These are phyloP conservation scores for Coranthus polyacanthus DNA, from an alignment of 2,797 vertebrate species.

Conservation along the genomic window DNA sequence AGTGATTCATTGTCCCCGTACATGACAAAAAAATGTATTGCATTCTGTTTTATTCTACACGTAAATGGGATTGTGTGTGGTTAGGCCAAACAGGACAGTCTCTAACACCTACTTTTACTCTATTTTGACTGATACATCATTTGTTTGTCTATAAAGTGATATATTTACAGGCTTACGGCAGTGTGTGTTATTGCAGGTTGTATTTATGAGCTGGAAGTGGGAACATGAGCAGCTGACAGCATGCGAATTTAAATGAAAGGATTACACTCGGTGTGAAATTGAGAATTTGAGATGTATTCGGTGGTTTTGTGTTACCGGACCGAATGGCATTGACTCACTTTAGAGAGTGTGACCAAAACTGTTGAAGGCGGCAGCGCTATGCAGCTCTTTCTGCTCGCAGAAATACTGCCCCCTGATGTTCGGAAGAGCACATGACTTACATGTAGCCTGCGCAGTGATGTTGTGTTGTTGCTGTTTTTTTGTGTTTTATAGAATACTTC, in stretches of 20 bases:
- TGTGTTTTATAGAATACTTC: no score
- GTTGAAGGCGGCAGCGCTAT: constrained; percentile 43
- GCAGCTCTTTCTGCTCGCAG: constrained; percentile 9
- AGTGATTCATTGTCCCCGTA: background rate
- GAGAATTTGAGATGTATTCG: constrained; percentile 6
- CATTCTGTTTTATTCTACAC: background rate
- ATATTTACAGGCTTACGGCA: background rate
- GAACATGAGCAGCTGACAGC: constrained; percentile 2
- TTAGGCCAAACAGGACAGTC: no score
- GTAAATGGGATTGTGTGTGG: no score
- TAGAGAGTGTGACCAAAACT: constrained; percentile 48
- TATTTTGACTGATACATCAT: background rate
- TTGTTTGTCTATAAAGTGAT: background rate
- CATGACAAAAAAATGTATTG: background rate
- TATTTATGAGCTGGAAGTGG: background rate
- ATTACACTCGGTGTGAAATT: background rate
- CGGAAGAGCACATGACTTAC: constrained; percentile 33
- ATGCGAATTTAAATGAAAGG: constrained; percentile 2
- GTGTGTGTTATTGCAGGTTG: background rate
- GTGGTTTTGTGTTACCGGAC: constrained; percentile 32
- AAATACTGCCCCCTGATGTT: constrained; percentile 71
- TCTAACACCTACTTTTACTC: no score
- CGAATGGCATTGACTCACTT: constrained; percentile 49
- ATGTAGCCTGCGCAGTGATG: background rate
- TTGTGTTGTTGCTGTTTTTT: no score